Evolutionary conservation across 2,888 invertebrate species (phyloP), one percentile per base, ranked within the genome.

Genomic region (Asteroscopus sphinx): DNA sequence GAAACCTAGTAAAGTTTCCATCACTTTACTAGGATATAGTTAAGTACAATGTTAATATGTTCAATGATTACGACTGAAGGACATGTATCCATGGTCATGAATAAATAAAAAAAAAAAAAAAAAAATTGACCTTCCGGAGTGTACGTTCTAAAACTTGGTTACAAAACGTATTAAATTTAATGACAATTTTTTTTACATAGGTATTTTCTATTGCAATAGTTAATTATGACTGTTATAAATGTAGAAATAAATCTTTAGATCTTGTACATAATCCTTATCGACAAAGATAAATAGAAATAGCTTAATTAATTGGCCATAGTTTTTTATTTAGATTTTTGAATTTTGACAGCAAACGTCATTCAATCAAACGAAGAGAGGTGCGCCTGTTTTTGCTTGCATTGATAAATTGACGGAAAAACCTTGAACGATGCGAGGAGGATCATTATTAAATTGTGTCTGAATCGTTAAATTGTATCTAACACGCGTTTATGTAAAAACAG

Each of bases 381-480:
- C 81, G 81, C 78, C 77, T 80, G 55, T 48, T 70, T 26, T 63
- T 49, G 42, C 51, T 53, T 68, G 54, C 53, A 73, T 73, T 73
- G 77, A 67, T 79, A 79, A 79, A 81, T 80, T 76, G 62, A 72
- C 55, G 64, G 70, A 73, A 83, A 81, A 86, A 77, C 83, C 85
- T 86, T 85, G 88, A 83, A 81, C 73, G 59, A 87, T 86, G 83
- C 71, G 78, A 70, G 63, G 78, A 69, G 63, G 49, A 77, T 70
- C 72, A 76, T 71, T 76, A 76, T 52, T 78, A 72, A 68, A 77
- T 80, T 72, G 67, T 74, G 57, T 76, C 46, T 77, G 76, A 66
- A 73, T 76, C 58, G 66, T 73, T 66, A 49, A 64, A 71, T 77
- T 73, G 64, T 62, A 48, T 53, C 45, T 55, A 59, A 46, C 55